Percentiles rank a stretch among this genome's conserved stretches.
Evolutionary conservation across 2,888 invertebrate species (phyloP).

Genomic region (Diabrotica balteata): DNA sequence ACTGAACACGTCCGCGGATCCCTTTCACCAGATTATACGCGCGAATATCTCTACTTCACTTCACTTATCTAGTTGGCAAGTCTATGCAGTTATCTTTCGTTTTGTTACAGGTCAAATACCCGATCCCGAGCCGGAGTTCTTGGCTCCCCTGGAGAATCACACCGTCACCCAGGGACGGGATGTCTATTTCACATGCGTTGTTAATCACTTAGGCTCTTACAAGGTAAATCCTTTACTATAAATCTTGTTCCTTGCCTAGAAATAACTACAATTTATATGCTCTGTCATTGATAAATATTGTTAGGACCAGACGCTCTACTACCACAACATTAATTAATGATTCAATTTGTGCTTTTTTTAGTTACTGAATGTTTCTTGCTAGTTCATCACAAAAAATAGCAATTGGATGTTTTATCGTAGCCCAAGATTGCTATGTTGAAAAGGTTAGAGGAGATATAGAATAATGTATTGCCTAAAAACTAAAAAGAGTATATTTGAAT

Average conservation of each 20-base stretch:
- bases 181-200: slow-evolving; percentile 88
- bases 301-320: slow-evolving; percentile 29
- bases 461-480: too few relatives aligned
- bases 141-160: slow-evolving; percentile 84
- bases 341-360: slow-evolving; percentile 28
- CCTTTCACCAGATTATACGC: slow-evolving; percentile 58
- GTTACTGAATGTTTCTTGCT: slow-evolving; percentile 23
- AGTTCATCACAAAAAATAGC: slow-evolving; percentile 2
- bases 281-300: slow-evolving; percentile 36
- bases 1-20: slow-evolving; percentile 57
- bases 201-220: slow-evolving; percentile 86
- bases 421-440: too few relatives aligned
- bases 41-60: slow-evolving; percentile 60
- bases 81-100: slow-evolving; percentile 52
- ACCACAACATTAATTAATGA: slow-evolving; percentile 33
- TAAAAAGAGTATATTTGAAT: too few relatives aligned
- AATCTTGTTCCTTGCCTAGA: slow-evolving; percentile 33
- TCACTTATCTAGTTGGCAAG: slow-evolving; percentile 57
- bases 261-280: slow-evolving; percentile 35
- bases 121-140: slow-evolving; percentile 77
- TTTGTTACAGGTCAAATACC: slow-evolving; percentile 68
- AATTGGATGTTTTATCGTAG: too few relatives aligned
- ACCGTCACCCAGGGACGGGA: slow-evolving; percentile 88
- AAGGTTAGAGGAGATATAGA: too few relatives aligned
- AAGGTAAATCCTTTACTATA: slow-evolving; percentile 67